Percentiles rank a stretch among this genome's conserved stretches.
phyloP scores from a whole-genome alignment of 2,113 vertebrate genomes.

The Cavia aperea region DNA sequence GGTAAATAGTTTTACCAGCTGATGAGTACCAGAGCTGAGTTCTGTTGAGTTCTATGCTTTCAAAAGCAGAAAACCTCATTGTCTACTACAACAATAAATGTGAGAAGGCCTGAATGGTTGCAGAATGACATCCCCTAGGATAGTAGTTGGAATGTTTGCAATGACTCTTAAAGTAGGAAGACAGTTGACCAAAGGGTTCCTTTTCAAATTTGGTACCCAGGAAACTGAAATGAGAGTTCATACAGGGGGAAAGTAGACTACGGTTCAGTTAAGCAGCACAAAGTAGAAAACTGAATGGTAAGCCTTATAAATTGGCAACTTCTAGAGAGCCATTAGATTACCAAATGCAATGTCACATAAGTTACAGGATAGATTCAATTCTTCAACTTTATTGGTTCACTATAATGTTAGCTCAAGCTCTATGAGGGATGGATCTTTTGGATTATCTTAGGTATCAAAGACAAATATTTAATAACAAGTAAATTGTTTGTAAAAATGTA shows the following conservation, averaged over 20 bases:
- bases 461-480: not conserved
- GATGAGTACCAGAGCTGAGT: constrained; percentile 29
- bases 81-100: not conserved
- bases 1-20: constrained; percentile 46
- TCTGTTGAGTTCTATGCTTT: constrained; percentile 5
- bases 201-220: not conserved
- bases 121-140: not conserved
- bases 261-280: not conserved
- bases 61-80: not conserved
- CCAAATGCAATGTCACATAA: not conserved
- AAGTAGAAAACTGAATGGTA: not conserved
- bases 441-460: not conserved
- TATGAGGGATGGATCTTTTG: not conserved
- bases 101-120: rapidly evolving
- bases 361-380: not conserved
- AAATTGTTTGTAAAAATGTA: not conserved
- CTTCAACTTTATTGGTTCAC: not conserved
- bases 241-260: not conserved
- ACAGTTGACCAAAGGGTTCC: not conserved
- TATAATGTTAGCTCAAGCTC: not conserved
- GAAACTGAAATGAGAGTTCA: not conserved
- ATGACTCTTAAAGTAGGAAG: not conserved
- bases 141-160: not conserved
- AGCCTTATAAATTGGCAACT: not conserved
- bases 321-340: not conserved